phyloP scores from a whole-genome alignment of 1,140 invertebrate genomes.

The Mercenaria mercenaria region DNA sequence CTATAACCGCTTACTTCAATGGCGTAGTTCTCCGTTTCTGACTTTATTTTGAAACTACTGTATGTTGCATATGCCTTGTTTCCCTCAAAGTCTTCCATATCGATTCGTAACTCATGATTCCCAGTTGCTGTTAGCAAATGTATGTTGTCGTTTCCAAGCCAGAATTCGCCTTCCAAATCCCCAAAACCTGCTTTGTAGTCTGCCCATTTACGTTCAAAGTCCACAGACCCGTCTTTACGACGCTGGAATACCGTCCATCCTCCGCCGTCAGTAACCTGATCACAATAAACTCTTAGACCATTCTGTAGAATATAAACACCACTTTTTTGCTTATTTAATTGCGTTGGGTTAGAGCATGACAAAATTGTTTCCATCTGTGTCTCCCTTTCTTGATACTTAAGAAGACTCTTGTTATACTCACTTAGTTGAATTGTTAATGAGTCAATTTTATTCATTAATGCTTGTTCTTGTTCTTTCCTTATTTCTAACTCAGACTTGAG shows the following conservation, averaged over 20 bases:
- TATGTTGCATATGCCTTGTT: neutral
- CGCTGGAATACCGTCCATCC: conserved; percentile 88
- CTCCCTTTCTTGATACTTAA: too few relatives aligned
- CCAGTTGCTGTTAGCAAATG: neutral
- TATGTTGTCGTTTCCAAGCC: conserved; percentile 86
- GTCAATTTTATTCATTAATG: too few relatives aligned
- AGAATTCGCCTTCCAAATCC: conserved; percentile 90
- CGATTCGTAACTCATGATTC: neutral
- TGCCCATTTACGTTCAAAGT: conserved; percentile 96
- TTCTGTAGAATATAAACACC: too few relatives aligned
- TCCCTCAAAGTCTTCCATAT: conserved; percentile 8
- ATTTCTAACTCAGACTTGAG: too few relatives aligned
- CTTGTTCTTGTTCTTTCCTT: too few relatives aligned
- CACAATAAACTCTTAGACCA: conserved; percentile 12
- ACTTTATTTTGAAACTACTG: neutral
- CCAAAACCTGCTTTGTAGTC: conserved; percentile 98
- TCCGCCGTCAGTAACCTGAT: conserved; percentile 31
- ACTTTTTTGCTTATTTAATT: too few relatives aligned
- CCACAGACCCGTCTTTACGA: conserved; percentile 91
- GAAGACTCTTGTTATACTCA: too few relatives aligned
- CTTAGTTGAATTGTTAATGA: too few relatives aligned
- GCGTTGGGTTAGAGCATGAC: too few relatives aligned
- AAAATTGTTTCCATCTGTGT: too few relatives aligned
- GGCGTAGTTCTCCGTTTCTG: neutral
- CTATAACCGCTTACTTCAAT: conserved; percentile 19